Evolutionary conservation across 2,797 vertebrate genomes (phyloP), one percentile per base, ranked within the genome.

Genomic region (Eleutherodactylus coqui): DNA sequence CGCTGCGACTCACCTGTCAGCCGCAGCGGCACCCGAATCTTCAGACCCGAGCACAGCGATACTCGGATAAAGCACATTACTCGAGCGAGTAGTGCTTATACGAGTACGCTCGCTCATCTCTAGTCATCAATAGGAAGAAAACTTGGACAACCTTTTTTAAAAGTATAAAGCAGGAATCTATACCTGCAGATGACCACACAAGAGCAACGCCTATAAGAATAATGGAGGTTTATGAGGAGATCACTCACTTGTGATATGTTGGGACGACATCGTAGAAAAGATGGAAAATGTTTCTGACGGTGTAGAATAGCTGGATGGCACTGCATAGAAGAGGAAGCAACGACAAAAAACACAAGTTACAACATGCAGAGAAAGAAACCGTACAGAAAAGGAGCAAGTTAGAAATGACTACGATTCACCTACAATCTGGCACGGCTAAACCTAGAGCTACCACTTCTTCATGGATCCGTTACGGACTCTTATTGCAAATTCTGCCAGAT

Each of bases 231-330:
- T 36, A 70, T 27, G 80, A 72, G 19, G 43, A 55, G 36, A 58
- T 34, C 21, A 89, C 95, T 96, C 91, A 99, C 98, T 95, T 98
- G 93, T 99, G 98, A 91, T 98, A 99, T 0, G 95, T 99, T 10
- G 98, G 98, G n/a, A 99, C 98, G 0, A 99, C 97, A 51, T 99
- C 97, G 9, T 94, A 96, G 93, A 99, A 99, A 41, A 99, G 93
- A 90, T 98, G 97, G 92, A 99, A 99, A 88, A 99, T 96, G 89
- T 99, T 98, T 90, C 97, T 93, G 70, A 98, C 97, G 0, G 96
- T 97, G 91, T 96, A 97, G 90, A 99, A 99, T 75, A 99, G 97
- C 85, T 99, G 97, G 41, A 96, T 89, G 1, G 96, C 95, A 88
- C 98, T 99, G 67, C 64, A 88, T 89, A 47, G 79, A 81, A 87